Evolutionary conservation across 2,797 vertebrate genomes (phyloP), one percentile per base, ranked within the genome.

Genomic region (Notolepis coatsorum): DNA sequence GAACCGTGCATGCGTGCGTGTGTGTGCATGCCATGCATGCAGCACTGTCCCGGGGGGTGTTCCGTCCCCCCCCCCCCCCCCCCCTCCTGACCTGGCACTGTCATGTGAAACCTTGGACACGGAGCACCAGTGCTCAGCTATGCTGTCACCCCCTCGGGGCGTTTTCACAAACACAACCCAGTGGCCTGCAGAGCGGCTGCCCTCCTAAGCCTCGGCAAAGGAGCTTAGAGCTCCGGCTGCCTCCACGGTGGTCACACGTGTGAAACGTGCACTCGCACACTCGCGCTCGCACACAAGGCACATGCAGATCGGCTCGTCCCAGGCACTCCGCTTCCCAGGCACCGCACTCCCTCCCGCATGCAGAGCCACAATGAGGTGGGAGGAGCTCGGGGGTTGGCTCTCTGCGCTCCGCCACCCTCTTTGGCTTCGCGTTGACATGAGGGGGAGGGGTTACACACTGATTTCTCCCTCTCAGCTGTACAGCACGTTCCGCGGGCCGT

Each of bases 171-270:
- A 77, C 81, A 64, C 71, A 56, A 59, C 64, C 64, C 80, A 70
- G 43, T 76, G 72, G 84, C 82, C 77, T 74, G 82, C 27, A n/a
- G 15, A 88, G 78, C 28, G 61, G 75, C 73, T 71, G 82, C 77
- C 86, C 81, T 88, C 69, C 82, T 84, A 88, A 91, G 81, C 85
- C 75, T 47, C 41, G n/a, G 68, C 68, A 88, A 89, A 92, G 88
- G 85, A 84, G 89, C 81, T 91, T 93, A 90, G 71, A 75, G 77
- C 81, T 46, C 18, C 55, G 61, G 74, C 77, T 68, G 75, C 67
- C 83, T 84, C 77, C 81, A 68, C 72, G 35, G 84, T 59, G 81
- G 76, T 66, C 89, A 89, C 91, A 91, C 85, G 91, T 92, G 91
- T 85, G 80, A 88, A 89, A 82, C 74, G 73, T 86, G 86, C 77